Percentiles rank a stretch among this genome's conserved stretches.
These are phyloP conservation scores for Isichthys henryi DNA, from an alignment of 2,113 vertebrate genomes.

Conservation along the genomic window DNA sequence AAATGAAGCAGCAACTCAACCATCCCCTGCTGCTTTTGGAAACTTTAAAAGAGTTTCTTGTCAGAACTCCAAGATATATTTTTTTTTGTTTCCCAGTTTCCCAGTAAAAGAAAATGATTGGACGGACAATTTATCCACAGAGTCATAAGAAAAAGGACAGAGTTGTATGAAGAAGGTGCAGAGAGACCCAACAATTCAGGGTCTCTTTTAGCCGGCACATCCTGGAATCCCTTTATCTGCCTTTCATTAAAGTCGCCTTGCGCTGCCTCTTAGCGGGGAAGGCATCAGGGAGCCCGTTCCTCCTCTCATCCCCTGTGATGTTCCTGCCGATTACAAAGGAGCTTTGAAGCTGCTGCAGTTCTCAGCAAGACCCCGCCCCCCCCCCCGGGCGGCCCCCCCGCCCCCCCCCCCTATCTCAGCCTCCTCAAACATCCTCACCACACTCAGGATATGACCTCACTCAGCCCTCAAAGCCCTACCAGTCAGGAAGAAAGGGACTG, in stretches of 20 bases:
- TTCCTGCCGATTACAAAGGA: constrained; percentile 96
- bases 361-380: constrained; percentile 55
- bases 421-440: background rate
- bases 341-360: constrained; percentile 91
- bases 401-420: constrained; percentile 52
- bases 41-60: constrained; percentile 50
- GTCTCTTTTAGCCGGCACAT: constrained; percentile 65
- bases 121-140: constrained; percentile 47
- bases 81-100: constrained; percentile 39
- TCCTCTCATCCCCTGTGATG: constrained; percentile 95
- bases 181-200: constrained; percentile 47
- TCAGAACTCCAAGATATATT: constrained; percentile 24
- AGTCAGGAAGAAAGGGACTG: background rate
- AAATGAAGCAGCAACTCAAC: constrained; percentile 43
- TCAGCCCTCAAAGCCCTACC: background rate
- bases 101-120: constrained; percentile 34
- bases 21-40: constrained; percentile 32
- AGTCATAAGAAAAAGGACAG: constrained; percentile 44
- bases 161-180: constrained; percentile 34
- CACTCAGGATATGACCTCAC: too few species aligned
- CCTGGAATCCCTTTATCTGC: constrained; percentile 90
- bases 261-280: constrained; percentile 84
- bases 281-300: constrained; percentile 86
- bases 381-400: constrained; percentile 61
- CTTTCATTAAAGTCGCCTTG: constrained; percentile 87